These are phyloP conservation scores for Lottia scabra DNA, from an alignment of 2,888 invertebrate species.

Conservation along the genomic window DNA sequence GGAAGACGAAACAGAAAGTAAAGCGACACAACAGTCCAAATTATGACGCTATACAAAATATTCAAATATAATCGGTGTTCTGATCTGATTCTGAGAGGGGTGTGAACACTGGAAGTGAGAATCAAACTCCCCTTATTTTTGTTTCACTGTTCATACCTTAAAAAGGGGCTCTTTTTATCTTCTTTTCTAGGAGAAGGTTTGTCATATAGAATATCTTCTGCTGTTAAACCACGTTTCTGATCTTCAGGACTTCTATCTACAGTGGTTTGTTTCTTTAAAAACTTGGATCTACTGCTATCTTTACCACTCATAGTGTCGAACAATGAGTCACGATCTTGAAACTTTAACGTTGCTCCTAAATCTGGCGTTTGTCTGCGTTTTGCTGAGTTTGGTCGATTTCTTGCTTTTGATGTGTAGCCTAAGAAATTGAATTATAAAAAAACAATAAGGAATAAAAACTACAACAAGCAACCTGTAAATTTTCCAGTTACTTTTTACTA, in stretches of 20 bases:
- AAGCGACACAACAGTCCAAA: too few species aligned
- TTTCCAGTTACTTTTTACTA: too few species aligned
- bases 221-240: not conserved
- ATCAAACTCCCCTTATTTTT: too few species aligned
- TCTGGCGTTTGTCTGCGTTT: slow-evolving; percentile 35
- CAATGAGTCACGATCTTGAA: not conserved
- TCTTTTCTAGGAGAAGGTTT: not conserved
- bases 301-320: not conserved
- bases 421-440: too few species aligned
- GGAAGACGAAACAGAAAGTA: too few species aligned
- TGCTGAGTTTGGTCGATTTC: slow-evolving; percentile 43
- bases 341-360: slow-evolving; percentile 13
- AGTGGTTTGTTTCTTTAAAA: not conserved
- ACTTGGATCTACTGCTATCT: not conserved
- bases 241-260: not conserved
- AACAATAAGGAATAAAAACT: too few species aligned
- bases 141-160: not conserved
- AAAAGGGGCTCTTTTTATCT: not conserved
- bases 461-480: too few species aligned
- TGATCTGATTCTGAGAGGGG: too few species aligned
- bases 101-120: too few species aligned
- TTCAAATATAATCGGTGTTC: too few species aligned
- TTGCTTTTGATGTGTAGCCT: slow-evolving; percentile 9
- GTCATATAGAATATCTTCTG: not conserved
- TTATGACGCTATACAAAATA: too few species aligned